These are phyloP conservation scores for Nannobrachium achirus DNA, from an alignment of 2,113 vertebrate species.

Conservation along the genomic window DNA sequence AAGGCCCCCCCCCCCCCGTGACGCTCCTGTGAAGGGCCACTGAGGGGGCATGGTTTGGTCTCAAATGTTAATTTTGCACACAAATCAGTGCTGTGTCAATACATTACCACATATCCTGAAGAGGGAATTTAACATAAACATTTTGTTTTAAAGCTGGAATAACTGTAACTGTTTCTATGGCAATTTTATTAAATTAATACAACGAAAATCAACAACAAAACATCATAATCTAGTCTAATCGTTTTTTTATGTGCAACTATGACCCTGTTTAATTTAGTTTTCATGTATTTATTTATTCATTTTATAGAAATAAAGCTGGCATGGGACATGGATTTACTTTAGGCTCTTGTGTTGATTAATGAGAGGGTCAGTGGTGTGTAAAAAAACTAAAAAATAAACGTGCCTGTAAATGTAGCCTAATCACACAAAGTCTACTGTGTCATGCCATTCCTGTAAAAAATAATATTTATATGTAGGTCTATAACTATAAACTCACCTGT, in stretches of 20 bases:
- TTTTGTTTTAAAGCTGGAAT: constrained; percentile 31
- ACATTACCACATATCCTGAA: constrained; percentile 70
- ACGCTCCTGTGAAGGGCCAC: constrained; percentile 37
- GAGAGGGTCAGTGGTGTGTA: no score
- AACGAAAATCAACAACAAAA: not conserved
- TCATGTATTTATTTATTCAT: no score
- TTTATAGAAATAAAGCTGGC: no score
- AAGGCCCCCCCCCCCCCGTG: no score
- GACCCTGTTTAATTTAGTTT: not conserved
- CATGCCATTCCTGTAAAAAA: no score
- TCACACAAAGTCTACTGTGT: no score
- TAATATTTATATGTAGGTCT: no score
- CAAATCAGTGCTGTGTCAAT: constrained; percentile 73
- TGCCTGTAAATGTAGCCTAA: not conserved
- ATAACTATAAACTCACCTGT: no score
- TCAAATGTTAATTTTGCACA: constrained; percentile 64
- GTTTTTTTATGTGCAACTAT: no score
- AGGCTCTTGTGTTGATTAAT: no score
- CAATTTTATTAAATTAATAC: not conserved
- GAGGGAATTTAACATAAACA: constrained; percentile 51
- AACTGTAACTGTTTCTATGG: constrained; percentile 1
- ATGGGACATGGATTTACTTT: no score
- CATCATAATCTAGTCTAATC: no score
- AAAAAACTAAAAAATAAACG: not conserved
- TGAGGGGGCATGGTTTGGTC: constrained; percentile 41